Base-by-base conservation (phyloP, 2,888 invertebrate species). In the Dolichopus griseipennis region DNA sequence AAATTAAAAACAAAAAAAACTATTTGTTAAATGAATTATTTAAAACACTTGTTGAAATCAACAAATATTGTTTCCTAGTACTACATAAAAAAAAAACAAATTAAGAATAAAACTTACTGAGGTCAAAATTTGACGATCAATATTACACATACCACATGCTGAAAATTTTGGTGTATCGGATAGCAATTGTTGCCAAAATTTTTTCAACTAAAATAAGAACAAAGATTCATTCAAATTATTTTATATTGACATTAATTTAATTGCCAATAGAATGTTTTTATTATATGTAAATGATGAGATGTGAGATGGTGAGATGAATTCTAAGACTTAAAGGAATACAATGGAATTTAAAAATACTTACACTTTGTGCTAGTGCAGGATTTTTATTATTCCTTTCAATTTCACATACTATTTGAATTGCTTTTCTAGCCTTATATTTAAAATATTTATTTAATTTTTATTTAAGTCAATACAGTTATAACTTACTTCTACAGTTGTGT, bases 111-210 rank as follows among this genome's bases (percentile, higher is more conserved):
- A 12, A 2, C 78, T 78, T 77, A 85, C 85, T 75, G 85, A 83
- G 68, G 85, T 84, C 21, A 85, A 76, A 62, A 85, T 78, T 34
- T 82, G 78, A 71, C 85, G 79, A 75, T 85, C 83, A 43, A 85
- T 78, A 18, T 79, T 79, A 68, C 85, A 85, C 67, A 85, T 76
- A 9, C 85, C 85, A 70, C 83, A 83, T 0, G 84, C 84, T 0
- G 83, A 83, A 73, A 85, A 85, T 63, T 82, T 81, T 4, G 77
- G 72, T 52, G 76, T 74, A 37, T 75, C 75, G 3, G 77, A 75
- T 0, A 81, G 72, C 66, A 81, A 73, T 71, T 81, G 81, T 69
- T 79, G 79, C 81, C 81, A 81, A 69, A 81, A 81, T 70, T 78
- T 79, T 69, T 76, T 78, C 41, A 78, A 73, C 77, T 78, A 65